Evolutionary conservation across 2,888 invertebrate species (phyloP), one percentile per base, ranked within the genome.

Genomic region (Orthosia gracilis): DNA sequence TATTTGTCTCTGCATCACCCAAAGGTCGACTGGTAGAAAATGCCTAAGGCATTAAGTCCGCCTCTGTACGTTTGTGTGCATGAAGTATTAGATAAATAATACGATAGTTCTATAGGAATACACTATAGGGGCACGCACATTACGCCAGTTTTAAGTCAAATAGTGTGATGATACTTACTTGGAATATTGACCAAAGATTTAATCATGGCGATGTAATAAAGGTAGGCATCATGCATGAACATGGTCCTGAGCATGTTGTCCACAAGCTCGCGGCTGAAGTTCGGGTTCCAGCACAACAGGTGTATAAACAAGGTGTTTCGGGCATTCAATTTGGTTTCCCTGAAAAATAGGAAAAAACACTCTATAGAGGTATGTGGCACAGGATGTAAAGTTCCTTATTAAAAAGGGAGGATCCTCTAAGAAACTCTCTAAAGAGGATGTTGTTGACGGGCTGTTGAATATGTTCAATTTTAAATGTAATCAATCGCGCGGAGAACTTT

Each of bases 221-320:
- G 82, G 78, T 96, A 95, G 0, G 94, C 89, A 80, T 96, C 96
- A 67, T 95, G 94, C 92, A 96, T 94, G 88, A 97, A 97, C 58
- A 97, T 84, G 1, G 96, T 91, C 70, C 86, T 92, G 49, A 96
- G 89, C 90, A 96, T 89, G 55, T 70, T 90, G 77, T 96, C 96
- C 3, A 96, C 91, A 2, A 90, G 73, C 0, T 94, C 94, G 0
- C 96, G 93, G 0, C 85, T 78, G 74, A 93, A 96, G 0, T 50
- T 17, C 2, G 87, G 71, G 76, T 97, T 94, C 97, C 97, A 97
- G 64, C 97, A 97, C 17, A 97, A 87, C 76, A 97, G 89, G 87
- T 97, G 97, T 58, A 98, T 89, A 92, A 97, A 98, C 58, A 97
- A 88, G 0, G 97, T 96, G 87, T 97, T 97, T 17, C 96, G 92